phyloP scores from a whole-genome alignment of 2,113 vertebrate species.

The Ondatra zibethicus region DNA sequence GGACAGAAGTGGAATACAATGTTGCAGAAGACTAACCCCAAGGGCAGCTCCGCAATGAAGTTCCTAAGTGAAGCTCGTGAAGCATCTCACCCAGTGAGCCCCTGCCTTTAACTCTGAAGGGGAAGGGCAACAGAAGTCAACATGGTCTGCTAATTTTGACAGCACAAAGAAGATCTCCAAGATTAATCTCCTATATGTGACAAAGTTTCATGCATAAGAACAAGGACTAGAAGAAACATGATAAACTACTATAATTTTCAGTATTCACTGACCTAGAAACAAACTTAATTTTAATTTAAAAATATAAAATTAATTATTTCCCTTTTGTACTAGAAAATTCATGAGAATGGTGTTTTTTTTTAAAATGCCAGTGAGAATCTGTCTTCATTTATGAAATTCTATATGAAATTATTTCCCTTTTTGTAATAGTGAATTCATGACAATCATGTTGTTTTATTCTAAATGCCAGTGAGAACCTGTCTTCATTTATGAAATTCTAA shows the following conservation, averaged over 20 bases:
- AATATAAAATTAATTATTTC: not conserved
- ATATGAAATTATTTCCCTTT: not conserved
- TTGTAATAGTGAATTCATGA: constrained; percentile 30
- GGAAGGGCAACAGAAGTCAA: not conserved
- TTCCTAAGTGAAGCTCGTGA: not conserved
- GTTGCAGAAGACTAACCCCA: not conserved
- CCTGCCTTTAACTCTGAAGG: not conserved
- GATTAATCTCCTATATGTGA: not conserved
- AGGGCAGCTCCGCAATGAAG: not conserved
- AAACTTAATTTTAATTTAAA: constrained; percentile 46
- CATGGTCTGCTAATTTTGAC: not conserved
- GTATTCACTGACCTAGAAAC: not conserved
- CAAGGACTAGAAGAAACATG: not conserved
- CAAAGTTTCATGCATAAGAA: not conserved
- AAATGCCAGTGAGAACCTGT: constrained; percentile 8
- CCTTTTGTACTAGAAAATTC: constrained; percentile 25
- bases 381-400: constrained; percentile 33
- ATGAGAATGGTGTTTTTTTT: not conserved
- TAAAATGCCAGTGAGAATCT: constrained; percentile 9
- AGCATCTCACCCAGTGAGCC: not conserved
- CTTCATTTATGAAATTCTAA: constrained; percentile 46
- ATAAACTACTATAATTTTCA: constrained; percentile 9
- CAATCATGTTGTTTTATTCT: not conserved
- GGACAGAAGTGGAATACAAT: constrained; percentile 16
- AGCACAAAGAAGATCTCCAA: constrained; percentile 15